Percentiles rank a stretch among this genome's conserved stretches.
These are phyloP conservation scores for Mobula birostris DNA, from an alignment of 2,113 vertebrate species.

Conservation along the genomic window DNA sequence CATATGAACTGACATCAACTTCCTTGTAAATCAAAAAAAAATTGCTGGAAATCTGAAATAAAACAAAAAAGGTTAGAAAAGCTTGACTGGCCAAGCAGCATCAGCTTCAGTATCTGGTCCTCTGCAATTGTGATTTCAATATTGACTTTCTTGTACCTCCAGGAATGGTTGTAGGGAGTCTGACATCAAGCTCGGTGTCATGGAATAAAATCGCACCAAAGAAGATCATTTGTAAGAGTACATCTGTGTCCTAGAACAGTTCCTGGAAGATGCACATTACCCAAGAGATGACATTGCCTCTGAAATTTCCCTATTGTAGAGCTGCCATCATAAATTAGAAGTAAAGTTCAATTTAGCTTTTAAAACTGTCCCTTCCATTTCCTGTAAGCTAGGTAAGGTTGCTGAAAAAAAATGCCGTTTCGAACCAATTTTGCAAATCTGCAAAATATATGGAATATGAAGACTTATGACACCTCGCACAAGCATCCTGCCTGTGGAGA, in stretches of 20 bases:
- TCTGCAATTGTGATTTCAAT: no score
- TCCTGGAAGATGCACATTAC: background rate
- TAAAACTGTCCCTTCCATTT: background rate
- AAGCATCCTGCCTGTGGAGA: slow-evolving; percentile 15
- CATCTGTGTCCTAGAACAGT: background rate
- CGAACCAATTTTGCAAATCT: background rate
- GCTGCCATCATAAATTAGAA: background rate
- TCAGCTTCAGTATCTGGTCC: no score
- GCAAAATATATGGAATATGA: background rate
- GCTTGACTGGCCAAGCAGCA: no score
- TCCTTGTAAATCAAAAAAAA: background rate
- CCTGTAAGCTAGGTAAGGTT: background rate
- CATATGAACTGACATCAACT: background rate
- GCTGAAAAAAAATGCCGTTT: background rate
- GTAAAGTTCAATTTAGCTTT: slow-evolving; percentile 1
- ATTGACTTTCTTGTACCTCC: background rate
- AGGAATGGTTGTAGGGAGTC: background rate
- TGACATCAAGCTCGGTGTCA: background rate
- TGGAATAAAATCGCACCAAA: background rate
- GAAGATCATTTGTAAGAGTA: background rate
- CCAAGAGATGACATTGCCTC: background rate
- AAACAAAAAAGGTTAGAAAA: no score
- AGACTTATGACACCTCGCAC: slow-evolving; percentile 14
- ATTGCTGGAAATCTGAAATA: no score
- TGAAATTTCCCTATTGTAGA: background rate